Base-by-base conservation (phyloP, 1,140 invertebrate species). In the Hesperophylax magnus region DNA sequence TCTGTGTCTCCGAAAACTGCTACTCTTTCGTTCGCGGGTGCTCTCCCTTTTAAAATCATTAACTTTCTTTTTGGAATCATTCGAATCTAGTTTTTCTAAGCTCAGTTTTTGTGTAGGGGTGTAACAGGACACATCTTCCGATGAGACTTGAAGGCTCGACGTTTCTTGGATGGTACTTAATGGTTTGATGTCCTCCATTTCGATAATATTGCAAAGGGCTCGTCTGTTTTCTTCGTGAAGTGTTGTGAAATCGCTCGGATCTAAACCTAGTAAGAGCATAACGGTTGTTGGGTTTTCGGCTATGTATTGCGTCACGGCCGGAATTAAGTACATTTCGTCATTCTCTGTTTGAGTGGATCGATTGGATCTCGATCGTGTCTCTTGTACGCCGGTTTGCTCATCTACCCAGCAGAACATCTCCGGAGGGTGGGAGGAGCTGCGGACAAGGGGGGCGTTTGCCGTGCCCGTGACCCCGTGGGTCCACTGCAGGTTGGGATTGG, bases 391-490 rank as follows among this genome's bases (percentile, higher is more conserved):
- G 18, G 75, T n/a, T 18, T 77, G 74, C 82, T 89, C 88, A 86
- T 89, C 87, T 84, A 94, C 93, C 93, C 93, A 95, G 85, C 92
- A 94, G 84, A 95, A 94, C 18, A 95, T 94, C 84, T 96, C 95
- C 1, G 95, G 94, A 1, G 95, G 95, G 90, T 96, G 95, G 0
- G 95, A 96, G 58, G 93, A 95, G 84, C 94, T 94, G 53, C 95
- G 90, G 7, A 93, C 93, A 22, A 95, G 87, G 77, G 92, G 88
- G 47, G 91, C 91, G 72, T 86, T 88, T 11, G 84, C 72, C 0
- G 86, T 87, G 1, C 87, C 88, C n/a, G 87, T 85, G 79, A 86
- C 87, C 15, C 79, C 79, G 15, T 80, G 84, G 8, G 80, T 81
- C 90, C 86, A 90, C 78, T 92, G 91, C 6, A 94, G 89, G 85